Conservation (phyloP, 2,888 invertebrate genomes). For the Chrysolina oricalcia region DNA sequence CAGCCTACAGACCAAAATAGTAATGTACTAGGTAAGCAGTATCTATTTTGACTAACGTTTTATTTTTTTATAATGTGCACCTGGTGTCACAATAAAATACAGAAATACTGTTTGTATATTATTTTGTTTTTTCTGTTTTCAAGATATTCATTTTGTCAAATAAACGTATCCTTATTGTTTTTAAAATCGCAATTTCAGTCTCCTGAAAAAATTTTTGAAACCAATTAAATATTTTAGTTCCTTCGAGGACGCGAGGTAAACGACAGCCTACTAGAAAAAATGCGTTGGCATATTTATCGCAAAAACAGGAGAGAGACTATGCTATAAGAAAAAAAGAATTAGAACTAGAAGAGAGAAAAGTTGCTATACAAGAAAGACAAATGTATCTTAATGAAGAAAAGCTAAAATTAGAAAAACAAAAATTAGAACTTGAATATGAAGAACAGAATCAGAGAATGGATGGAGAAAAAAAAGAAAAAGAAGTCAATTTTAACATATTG, state of each 20-base stretch:
- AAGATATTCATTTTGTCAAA: background rate
- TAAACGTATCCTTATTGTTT: background rate
- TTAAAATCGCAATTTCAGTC: background rate
- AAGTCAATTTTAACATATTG: background rate
- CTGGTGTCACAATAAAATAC: slow-evolving; percentile 6
- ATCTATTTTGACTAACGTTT: slow-evolving; percentile 5
- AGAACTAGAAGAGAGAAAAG: slow-evolving; percentile 23
- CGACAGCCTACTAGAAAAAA: slow-evolving; percentile 15
- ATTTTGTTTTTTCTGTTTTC: slow-evolving; percentile 11
- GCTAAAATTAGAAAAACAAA: slow-evolving; percentile 9
- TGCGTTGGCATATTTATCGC: background rate
- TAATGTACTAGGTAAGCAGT: slow-evolving; percentile 10
- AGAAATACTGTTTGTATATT: background rate
- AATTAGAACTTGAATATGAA: background rate
- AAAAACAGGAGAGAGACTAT: slow-evolving; percentile 23
- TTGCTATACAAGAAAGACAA: slow-evolving; percentile 20
- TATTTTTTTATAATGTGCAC: slow-evolving; percentile 2
- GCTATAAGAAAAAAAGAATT: slow-evolving; percentile 12
- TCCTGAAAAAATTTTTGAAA: background rate
- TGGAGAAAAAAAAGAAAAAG: slow-evolving; percentile 1
- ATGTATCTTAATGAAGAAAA: background rate
- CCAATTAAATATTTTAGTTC: background rate
- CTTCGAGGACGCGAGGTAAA: background rate
- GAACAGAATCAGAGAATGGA: background rate
- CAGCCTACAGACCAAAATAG: slow-evolving; percentile 3